These are phyloP conservation scores for Parotia lawesii DNA, from an alignment of 2,113 vertebrate species.

Conservation along the genomic window DNA sequence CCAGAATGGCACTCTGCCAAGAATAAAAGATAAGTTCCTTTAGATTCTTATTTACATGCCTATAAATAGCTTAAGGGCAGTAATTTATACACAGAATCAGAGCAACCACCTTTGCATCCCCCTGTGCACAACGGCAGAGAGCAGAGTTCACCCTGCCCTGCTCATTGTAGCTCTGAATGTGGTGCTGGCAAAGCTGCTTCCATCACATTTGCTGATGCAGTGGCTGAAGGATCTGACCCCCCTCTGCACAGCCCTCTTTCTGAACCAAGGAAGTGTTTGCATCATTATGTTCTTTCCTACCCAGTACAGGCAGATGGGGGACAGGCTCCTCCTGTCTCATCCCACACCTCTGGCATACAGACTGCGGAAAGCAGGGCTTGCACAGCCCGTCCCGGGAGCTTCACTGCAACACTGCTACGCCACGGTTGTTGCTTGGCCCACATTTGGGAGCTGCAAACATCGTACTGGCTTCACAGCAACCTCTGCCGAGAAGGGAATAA, in stretches of 20 bases:
- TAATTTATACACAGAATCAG: background rate
- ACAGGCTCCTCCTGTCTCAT: background rate
- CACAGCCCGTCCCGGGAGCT: background rate
- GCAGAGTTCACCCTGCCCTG: background rate
- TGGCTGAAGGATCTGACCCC: background rate
- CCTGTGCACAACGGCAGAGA: accelerated
- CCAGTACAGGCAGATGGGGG: too few species aligned
- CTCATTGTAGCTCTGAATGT: background rate
- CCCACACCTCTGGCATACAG: background rate
- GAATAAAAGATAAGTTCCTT: background rate
- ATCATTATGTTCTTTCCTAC: background rate
- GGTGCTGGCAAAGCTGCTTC: background rate
- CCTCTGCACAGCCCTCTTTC: background rate
- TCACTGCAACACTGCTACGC: background rate
- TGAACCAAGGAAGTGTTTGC: background rate
- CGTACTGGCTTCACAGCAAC: background rate
- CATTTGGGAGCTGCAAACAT: background rate
- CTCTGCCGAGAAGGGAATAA: background rate
- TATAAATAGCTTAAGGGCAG: background rate
- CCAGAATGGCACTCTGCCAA: background rate
- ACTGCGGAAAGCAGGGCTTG: background rate
- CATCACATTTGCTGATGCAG: background rate
- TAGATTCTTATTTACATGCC: background rate
- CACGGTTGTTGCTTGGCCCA: background rate
- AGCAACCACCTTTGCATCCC: background rate